phyloP scores from a whole-genome alignment of 2,113 vertebrate species.

The Bostrychus sinensis region DNA sequence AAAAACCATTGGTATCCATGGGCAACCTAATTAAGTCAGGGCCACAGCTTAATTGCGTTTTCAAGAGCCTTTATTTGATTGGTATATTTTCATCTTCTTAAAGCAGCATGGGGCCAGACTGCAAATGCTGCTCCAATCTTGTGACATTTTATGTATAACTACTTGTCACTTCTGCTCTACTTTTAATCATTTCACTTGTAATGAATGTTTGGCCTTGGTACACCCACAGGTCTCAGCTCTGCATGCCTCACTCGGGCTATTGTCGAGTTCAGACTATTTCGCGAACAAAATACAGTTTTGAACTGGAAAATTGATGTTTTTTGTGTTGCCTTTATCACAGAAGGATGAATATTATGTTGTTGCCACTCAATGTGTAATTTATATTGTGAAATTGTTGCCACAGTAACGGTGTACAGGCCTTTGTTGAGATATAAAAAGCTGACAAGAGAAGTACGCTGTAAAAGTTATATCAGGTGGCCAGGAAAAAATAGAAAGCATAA shows the following conservation, averaged over 20 bases:
- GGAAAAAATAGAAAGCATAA: constrained; percentile 68
- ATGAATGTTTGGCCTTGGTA: constrained; percentile 65
- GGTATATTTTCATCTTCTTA: constrained; percentile 52
- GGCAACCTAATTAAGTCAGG: constrained; percentile 67
- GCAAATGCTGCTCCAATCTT: constrained; percentile 38
- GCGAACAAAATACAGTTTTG: constrained; percentile 44
- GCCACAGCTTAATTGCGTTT: constrained; percentile 69
- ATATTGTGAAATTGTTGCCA: constrained; percentile 10
- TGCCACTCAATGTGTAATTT: not conserved
- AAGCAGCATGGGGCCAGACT: constrained; percentile 25
- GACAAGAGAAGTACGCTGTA: constrained; percentile 31
- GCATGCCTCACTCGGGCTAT: constrained; percentile 39
- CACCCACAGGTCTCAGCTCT: constrained; percentile 51
- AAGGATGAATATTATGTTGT: constrained; percentile 11
- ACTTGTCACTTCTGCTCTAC: constrained; percentile 53
- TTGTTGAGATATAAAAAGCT: constrained; percentile 25
- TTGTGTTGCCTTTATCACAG: constrained; percentile 8
- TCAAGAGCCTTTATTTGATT: constrained; percentile 63
- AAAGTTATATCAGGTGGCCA: constrained; percentile 51
- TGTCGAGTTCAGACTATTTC: constrained; percentile 49
- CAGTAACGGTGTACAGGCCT: constrained; percentile 32
- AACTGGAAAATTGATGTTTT: constrained; percentile 41
- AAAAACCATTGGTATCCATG: constrained; percentile 67
- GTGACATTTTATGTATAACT: constrained; percentile 61
- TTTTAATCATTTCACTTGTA: constrained; percentile 64